Conservation (phyloP, 1,140 invertebrate species). For the Zaprionus ghesquierei region DNA sequence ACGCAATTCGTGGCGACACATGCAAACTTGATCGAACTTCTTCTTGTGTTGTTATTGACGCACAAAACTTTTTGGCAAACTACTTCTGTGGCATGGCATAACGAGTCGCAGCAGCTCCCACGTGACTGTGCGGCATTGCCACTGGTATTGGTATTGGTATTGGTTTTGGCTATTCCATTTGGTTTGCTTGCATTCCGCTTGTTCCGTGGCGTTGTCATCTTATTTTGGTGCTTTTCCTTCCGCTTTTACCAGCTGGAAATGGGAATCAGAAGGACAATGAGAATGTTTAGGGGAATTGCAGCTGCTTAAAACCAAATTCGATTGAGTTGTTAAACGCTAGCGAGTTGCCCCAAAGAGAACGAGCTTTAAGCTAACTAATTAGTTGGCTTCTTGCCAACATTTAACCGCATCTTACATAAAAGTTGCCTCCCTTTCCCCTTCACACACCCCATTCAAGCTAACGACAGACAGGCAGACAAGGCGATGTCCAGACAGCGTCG, state of each 20-base stretch:
- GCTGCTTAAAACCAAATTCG: constrained; percentile 19
- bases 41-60: constrained; percentile 38
- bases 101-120: constrained; percentile 30
- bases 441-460: background rate
- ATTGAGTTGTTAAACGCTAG: constrained; percentile 21
- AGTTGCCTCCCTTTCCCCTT: background rate
- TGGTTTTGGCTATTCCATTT: background rate
- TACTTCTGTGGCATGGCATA: constrained; percentile 27
- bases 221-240: background rate
- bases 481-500: background rate
- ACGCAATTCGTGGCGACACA: background rate
- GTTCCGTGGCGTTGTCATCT: background rate
- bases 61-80: constrained; percentile 42
- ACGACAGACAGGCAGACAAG: background rate
- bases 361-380: constrained; percentile 27
- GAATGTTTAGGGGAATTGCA: too few relatives aligned
- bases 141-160: background rate
- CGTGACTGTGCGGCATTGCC: constrained; percentile 1
- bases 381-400: constrained; percentile 34
- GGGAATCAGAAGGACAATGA: background rate
- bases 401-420: constrained; percentile 17
- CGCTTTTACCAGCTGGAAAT: background rate
- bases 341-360: constrained; percentile 6
- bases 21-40: background rate
- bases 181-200: background rate